phyloP scores from a whole-genome alignment of 2,888 invertebrate species.

The Xanthorhoe designata region DNA sequence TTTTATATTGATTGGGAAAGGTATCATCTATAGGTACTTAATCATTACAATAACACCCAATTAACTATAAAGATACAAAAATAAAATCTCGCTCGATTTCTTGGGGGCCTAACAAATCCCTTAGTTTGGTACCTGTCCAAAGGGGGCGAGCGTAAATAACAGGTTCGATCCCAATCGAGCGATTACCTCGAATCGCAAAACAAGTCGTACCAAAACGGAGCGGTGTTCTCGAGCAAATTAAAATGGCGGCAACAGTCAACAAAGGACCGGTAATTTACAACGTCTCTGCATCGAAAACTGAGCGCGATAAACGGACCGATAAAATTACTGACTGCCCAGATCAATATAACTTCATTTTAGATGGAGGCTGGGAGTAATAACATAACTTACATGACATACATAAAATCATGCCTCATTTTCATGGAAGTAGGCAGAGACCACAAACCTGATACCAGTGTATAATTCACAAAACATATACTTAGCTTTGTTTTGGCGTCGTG shows the following conservation, averaged over 20 bases:
- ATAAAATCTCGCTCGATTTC: too few relatives aligned
- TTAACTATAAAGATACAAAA: too few relatives aligned
- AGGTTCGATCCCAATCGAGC: slow-evolving; percentile 53
- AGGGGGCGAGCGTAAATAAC: slow-evolving; percentile 55
- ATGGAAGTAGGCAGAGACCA: too few relatives aligned
- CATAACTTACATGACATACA: too few relatives aligned
- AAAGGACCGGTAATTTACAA: slow-evolving; percentile 58
- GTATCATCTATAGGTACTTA: too few relatives aligned
- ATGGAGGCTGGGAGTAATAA: slow-evolving; percentile 40
- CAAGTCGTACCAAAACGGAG: slow-evolving; percentile 49
- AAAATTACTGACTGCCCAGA: slow-evolving; percentile 49
- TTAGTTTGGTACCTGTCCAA: slow-evolving; percentile 23
- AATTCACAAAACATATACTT: not conserved
- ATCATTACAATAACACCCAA: too few relatives aligned
- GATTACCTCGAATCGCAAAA: slow-evolving; percentile 46
- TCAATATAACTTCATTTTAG: slow-evolving; percentile 36
- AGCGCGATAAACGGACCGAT: slow-evolving; percentile 50
- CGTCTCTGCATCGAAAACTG: slow-evolving; percentile 49
- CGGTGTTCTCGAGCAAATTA: slow-evolving; percentile 61
- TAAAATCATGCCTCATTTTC: too few relatives aligned
- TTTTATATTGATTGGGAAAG: too few relatives aligned
- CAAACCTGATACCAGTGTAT: too few relatives aligned
- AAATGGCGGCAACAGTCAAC: slow-evolving; percentile 63
- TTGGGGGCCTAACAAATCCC: not conserved
- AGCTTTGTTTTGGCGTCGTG: too few relatives aligned